These are phyloP conservation scores for Meda fulgida DNA, from an alignment of 2,797 vertebrate species.

Conservation along the genomic window DNA sequence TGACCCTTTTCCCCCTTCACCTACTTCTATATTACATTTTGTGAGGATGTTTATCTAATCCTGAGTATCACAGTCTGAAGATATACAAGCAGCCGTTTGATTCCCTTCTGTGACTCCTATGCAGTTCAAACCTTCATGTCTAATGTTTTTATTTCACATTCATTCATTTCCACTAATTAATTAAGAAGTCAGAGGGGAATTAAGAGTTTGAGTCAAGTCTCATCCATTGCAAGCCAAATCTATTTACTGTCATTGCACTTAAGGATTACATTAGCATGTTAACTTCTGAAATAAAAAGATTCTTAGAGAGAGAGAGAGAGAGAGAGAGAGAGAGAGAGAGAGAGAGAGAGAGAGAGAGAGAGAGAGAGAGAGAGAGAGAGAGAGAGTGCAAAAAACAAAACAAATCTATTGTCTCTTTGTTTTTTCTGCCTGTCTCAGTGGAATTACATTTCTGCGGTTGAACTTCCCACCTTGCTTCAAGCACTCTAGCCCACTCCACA, in stretches of 20 bases:
- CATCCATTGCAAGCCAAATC: constrained; percentile 23
- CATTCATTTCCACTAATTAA: constrained; percentile 31
- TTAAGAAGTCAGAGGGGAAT: background rate
- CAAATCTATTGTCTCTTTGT: constrained; percentile 51
- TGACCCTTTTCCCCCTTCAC: background rate
- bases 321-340: background rate
- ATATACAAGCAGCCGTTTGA: background rate
- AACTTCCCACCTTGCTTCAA: constrained; percentile 61
- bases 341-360: too few species aligned
- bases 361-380: background rate
- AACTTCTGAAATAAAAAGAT: constrained; percentile 15
- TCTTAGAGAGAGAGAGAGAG: background rate
- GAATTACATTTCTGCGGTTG: constrained; percentile 53
- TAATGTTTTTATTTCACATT: constrained; percentile 25
- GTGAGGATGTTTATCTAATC: background rate
- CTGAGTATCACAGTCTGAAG: background rate
- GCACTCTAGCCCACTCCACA: constrained; percentile 60
- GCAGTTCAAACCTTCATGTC: background rate
- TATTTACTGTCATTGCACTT: constrained; percentile 8
- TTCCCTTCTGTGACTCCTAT: background rate
- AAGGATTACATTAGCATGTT: constrained; percentile 2
- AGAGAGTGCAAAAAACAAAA: constrained; percentile 5
- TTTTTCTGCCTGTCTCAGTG: constrained; percentile 48
- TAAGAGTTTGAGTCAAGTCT: background rate
- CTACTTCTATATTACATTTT: too few species aligned